Evolutionary conservation across 2,888 invertebrate species (phyloP), one percentile per base, ranked within the genome.

Genomic region (Ectemnius continuus): DNA sequence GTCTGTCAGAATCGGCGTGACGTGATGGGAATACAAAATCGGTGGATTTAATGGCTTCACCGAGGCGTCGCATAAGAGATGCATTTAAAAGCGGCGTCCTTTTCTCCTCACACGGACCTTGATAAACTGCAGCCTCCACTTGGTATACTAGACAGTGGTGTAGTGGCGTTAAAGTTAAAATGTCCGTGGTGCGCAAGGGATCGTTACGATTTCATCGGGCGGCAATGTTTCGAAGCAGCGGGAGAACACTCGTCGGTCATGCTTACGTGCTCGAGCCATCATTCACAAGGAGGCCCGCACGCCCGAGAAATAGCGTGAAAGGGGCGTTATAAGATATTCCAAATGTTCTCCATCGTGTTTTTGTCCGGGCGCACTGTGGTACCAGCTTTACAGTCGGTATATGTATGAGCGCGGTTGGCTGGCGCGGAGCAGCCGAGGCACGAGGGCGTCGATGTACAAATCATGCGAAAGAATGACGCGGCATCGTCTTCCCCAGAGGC

Each of bases 401-500:
- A 65, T 68, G 67, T 62, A 64, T 70, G 57, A 61, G 65, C 52
- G 74, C 70, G 75, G 75, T 80, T 67, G 70, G 75, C 71, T 68
- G 77, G 28, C 67, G 76, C 72, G 85, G 78, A 79, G 80, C 78
- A 84, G 77, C 80, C 86, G 82, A 84, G 86, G 87, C 86, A 11
- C 36, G 36, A 36, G 36, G 87, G 88, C 73, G 86, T 85, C 84
- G 82, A 86, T 84, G 85, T 86, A 88, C 87, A 88, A 89, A 89
- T 89, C 88, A 88, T 85, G 84, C 85, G 36, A 74, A 84, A 83
- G 85, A 86, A 87, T 88, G 89, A 89, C 88, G 87, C 82, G 80
- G 87, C 87, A 86, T 79, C 77, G 85, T 57, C 70, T 72, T 61
- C 69, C 64, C 67, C 75, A 16, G 56, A 67, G 60, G 56, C 48